Evolutionary conservation across 2,888 invertebrate species (phyloP), one percentile per base, ranked within the genome.

Genomic region (Eupithecia vulgata): DNA sequence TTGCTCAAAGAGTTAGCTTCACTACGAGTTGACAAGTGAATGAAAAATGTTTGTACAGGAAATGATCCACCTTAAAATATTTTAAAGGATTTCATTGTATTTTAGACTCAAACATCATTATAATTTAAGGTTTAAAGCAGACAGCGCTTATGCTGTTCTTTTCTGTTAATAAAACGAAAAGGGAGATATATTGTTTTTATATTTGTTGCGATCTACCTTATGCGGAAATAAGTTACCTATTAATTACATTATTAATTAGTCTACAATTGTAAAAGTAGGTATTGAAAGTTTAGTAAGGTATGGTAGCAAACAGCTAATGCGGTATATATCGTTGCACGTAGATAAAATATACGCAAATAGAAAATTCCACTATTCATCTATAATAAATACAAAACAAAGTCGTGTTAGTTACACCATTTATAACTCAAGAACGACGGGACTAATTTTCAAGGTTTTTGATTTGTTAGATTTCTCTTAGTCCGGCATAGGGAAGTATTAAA

Each of bases 81-180:
- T 37, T 21, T 65, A 40, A 37, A 21, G 40, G 40, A 65, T 42
- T 40, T 40, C 15, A 7, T 25, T 21, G 21, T 65, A 40, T 40
- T 34, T 40, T 65, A 65, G 42, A 40, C 40, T 5, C 21, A 21
- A 64, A 40, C 13, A 64, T 64, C 64, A 61, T 34, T 65, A 21
- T 65, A 21, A 40, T 65, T 37, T 65, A 40, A 42, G 65, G 13
- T 65, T 1, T 65, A 65, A 65, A 65, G 40, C 34, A 61, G 65
- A 40, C 65, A 25, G 65, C 10, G 61, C 34, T 40, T 5, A 37
- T 37, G 17, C 65, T 64, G 65, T 65, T 21, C n/a, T 64, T 35
- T 35, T 65, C 65, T 86, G 40, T 67, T 81, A 65, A 65, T 65
- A 25, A 65, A 65, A 65, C 42, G 65, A 65, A 65, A 65, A 25